Evolutionary conservation across 2,888 invertebrate genomes (phyloP).

Genomic region (Mechanitis mazaeus): DNA sequence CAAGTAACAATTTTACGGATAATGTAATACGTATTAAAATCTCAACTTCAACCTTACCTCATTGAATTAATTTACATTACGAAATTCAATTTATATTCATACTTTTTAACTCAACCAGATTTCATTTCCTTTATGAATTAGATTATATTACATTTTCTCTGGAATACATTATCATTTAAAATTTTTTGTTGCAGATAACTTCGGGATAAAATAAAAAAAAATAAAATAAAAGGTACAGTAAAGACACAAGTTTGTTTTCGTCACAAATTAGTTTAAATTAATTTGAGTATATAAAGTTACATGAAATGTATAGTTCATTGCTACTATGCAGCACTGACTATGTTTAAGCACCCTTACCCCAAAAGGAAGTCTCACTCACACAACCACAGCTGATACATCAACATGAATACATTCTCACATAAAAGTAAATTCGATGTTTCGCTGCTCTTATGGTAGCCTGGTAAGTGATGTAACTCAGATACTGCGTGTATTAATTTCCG

Average conservation of each 20-base stretch:
- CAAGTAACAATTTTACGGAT: slow-evolving; percentile 24
- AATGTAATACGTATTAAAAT: slow-evolving; percentile 26
- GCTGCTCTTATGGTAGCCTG: slow-evolving; percentile 43
- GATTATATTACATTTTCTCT: neutral
- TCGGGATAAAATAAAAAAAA: neutral
- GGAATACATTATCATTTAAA: neutral
- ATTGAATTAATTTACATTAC: slow-evolving; percentile 16
- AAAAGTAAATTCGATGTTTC: slow-evolving; percentile 20
- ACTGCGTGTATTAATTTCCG: neutral
- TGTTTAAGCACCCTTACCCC: slow-evolving; percentile 35
- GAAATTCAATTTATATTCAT: slow-evolving; percentile 10
- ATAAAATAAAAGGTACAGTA: neutral
- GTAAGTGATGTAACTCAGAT: slow-evolving; percentile 63
- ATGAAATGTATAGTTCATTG: neutral
- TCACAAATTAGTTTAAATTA: neutral
- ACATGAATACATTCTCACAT: slow-evolving; percentile 38
- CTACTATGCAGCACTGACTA: neutral
- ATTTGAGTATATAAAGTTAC: neutral
- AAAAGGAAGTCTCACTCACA: slow-evolving; percentile 37
- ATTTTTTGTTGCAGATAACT: slow-evolving; percentile 10
- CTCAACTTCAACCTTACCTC: neutral
- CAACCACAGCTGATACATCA: slow-evolving; percentile 9
- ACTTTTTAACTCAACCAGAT: slow-evolving; percentile 3
- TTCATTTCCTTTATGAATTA: too few species aligned
- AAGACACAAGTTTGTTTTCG: neutral